Conservation (phyloP, 2,113 vertebrate genomes). For the Perccottus glenii region DNA sequence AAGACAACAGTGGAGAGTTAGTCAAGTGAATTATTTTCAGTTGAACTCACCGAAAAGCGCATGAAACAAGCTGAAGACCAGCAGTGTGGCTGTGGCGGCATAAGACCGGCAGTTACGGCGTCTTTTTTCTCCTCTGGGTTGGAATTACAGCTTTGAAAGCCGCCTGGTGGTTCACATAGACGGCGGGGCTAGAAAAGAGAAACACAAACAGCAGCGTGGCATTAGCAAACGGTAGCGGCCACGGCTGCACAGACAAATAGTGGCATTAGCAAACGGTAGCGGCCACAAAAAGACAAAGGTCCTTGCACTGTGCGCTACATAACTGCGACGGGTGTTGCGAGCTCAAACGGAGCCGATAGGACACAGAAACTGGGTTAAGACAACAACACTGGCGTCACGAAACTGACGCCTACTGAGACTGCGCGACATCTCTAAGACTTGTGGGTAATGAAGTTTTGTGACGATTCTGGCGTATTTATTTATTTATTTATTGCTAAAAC, state of each 20-base stretch:
- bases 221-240: background rate
- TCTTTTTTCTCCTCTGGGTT: background rate
- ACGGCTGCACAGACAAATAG: background rate
- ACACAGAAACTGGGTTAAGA: conserved; percentile 30
- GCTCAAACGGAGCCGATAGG: conserved; percentile 3
- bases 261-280: background rate
- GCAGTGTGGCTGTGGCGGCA: no score
- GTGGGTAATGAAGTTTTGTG: conserved; percentile 53
- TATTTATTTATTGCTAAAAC: no score
- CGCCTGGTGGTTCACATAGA: conserved; percentile 3
- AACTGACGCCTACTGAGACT: conserved; percentile 11
- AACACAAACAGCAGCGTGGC: conserved; percentile 22
- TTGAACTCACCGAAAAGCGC: conserved; percentile 90
- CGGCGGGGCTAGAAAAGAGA: background rate
- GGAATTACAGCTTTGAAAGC: background rate
- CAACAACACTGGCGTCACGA: conserved; percentile 49
- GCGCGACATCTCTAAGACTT: conserved; percentile 21
- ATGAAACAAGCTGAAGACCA: no score
- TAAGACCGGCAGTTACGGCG: no score
- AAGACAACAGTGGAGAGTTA: background rate
- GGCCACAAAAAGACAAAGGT: conserved; percentile 13
- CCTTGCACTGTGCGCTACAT: conserved; percentile 48
- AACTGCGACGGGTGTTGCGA: conserved; percentile 28
- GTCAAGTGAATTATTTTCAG: background rate
- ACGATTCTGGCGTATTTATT: no score